Conservation (phyloP, 1,140 invertebrate species). For the Lycorma delicatula region DNA sequence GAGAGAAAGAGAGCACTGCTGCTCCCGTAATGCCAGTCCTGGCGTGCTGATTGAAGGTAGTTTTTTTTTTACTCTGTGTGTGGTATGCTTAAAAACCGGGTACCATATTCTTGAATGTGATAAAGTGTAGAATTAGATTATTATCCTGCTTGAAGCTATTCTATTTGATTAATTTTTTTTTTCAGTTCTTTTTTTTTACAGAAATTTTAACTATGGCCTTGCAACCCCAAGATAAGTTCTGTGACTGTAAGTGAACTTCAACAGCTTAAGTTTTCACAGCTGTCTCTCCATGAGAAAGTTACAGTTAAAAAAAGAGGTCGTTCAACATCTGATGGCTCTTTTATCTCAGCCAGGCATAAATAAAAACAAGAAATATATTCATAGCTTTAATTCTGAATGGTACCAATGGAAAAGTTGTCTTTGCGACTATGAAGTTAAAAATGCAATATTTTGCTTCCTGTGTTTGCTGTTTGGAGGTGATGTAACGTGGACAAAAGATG, state of each 20-base stretch:
- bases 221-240: background rate
- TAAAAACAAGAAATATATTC: conserved; percentile 21
- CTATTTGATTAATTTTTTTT: conserved; percentile 1
- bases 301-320: conserved; percentile 19
- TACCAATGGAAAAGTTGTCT: conserved; percentile 19
- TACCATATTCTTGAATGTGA: no score
- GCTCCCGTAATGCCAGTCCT: no score
- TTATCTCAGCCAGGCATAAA: conserved; percentile 13
- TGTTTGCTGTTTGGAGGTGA: conserved; percentile 26
- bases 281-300: conserved; percentile 13
- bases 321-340: conserved; percentile 16
- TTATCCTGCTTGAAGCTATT: background rate
- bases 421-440: conserved; percentile 24
- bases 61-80: no score
- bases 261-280: background rate
- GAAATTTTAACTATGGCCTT: no score
- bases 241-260: background rate
- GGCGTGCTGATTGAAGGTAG: no score
- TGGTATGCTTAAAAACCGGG: no score
- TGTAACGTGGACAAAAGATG: conserved; percentile 20
- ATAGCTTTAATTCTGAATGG: conserved; percentile 18
- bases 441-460: conserved; percentile 26
- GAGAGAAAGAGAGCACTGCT: no score
- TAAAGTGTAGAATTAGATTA: no score
- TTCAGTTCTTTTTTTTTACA: background rate